phyloP scores from a whole-genome alignment of 2,888 invertebrate species.

The Hypolimnas misippus region DNA sequence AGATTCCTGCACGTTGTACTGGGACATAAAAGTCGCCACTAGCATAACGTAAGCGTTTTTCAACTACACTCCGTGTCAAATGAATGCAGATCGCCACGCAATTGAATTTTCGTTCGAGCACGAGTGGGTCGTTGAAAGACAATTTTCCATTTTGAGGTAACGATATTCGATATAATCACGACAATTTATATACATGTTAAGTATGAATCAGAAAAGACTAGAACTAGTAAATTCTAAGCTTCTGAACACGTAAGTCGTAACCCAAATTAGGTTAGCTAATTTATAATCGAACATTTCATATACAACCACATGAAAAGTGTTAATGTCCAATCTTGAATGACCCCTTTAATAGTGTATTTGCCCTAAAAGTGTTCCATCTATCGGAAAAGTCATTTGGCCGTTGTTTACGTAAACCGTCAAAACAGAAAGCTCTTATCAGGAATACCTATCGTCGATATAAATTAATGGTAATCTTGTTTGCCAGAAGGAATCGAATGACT shows the following conservation, averaged over 20 bases:
- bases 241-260: too few species aligned
- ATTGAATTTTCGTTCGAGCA: conserved; percentile 33
- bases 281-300: background rate
- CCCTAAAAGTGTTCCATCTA: conserved; percentile 34
- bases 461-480: conserved; percentile 31
- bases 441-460: conserved; percentile 61
- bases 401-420: conserved; percentile 59
- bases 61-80: conserved; percentile 37
- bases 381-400: conserved; percentile 53
- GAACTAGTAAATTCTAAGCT: too few species aligned
- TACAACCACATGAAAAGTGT: background rate
- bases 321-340: background rate
- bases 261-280: background rate
- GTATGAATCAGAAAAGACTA: too few species aligned
- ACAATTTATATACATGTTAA: background rate
- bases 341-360: conserved; percentile 31
- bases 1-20: conserved; percentile 47
- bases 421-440: conserved; percentile 59
- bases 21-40: conserved; percentile 45
- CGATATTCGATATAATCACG: background rate
- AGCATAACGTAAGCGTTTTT: conserved; percentile 44
- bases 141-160: background rate
- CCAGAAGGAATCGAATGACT: conserved; percentile 23
- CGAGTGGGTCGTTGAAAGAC: background rate
- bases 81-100: conserved; percentile 38